Base-by-base conservation (phyloP, 2,797 vertebrate genomes). In the Galaxias olidus region DNA sequence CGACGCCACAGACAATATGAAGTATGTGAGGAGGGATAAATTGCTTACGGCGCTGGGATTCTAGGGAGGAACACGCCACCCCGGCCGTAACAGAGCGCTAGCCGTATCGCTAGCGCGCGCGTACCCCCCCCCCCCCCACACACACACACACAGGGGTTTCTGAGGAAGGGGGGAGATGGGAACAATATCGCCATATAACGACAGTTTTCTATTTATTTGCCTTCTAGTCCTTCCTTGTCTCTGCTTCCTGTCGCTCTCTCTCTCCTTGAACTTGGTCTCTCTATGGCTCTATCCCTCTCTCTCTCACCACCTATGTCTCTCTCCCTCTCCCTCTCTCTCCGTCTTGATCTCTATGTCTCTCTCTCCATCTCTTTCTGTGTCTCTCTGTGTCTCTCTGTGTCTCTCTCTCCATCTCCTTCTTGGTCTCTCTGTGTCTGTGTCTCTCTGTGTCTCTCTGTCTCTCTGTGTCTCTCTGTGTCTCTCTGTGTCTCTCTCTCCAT, bases 1-100 rank as follows among this genome's bases (percentile, higher is more conserved):
- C 81, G 65, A 80, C 90, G 90, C 87, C 86, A 91, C 92, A 93
- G 93, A 92, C 90, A 91, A 92, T 92, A 92, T 92, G 91, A 93
- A 93, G 89, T 92, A 90, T 90, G 90, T 91, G 90, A 91, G 92
- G 92, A 91, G 91, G 90, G 90, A 93, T 92, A 93, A 93, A 93
- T 91, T 91, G 91, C 91, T 92, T 92, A 92, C 91, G 86, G 85
- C 85, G 87, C 84, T 82, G 87, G 90, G 93, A 90, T 91, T 89
- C 89, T 90, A 2, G 91, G 89, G 80, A 91, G 90, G 88, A 92
- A 92, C 90, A 90, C 90, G 92, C 91, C 89, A 91, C 89, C 92
- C 84, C 85, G 87, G 86, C 86, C 84, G 80, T 81, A 80, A 85
- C 89, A 85, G 84, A 74, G 85, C 87, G 84, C 84, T 85, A 89